These are phyloP conservation scores for Perithous albicinctus DNA, from an alignment of 2,888 invertebrate species.

Conservation along the genomic window DNA sequence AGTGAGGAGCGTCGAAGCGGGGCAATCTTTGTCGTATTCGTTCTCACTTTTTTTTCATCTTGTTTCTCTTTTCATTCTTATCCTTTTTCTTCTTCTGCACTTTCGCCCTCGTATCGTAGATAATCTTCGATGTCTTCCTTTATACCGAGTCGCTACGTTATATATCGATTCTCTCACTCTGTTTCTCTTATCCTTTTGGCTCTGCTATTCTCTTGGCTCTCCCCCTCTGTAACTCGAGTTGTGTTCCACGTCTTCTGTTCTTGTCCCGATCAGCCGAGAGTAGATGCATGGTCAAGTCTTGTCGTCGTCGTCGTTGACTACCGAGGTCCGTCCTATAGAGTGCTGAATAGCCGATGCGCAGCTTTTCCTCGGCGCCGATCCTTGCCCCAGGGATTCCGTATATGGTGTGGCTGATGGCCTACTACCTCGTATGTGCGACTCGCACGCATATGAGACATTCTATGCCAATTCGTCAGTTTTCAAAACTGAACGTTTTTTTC, in stretches of 20 bases:
- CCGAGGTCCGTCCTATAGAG: slow-evolving; percentile 3
- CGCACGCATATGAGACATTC: slow-evolving; percentile 49
- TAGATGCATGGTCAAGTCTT: slow-evolving; percentile 33
- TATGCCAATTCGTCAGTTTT: too few species aligned
- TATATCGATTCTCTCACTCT: background rate
- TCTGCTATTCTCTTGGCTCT: background rate
- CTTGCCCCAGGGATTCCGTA: slow-evolving; percentile 73
- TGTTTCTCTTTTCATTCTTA: background rate
- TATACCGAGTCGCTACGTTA: slow-evolving; percentile 4
- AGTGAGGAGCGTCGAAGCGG: slow-evolving; percentile 29
- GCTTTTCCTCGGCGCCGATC: slow-evolving; percentile 61
- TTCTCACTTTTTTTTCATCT: slow-evolving; percentile 8
- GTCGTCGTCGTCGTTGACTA: slow-evolving; percentile 28
- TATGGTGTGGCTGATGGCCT: slow-evolving; percentile 78
- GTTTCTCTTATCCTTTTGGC: slow-evolving; percentile 2
- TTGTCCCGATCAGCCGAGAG: slow-evolving; percentile 7
- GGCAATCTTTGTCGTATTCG: slow-evolving; percentile 48
- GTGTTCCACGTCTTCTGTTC: background rate
- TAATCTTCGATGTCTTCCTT: slow-evolving; percentile 44
- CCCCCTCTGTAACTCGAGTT: background rate
- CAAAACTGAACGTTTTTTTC: too few species aligned
- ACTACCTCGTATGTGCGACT: slow-evolving; percentile 70
- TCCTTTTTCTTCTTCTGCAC: slow-evolving; percentile 9
- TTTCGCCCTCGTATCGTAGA: slow-evolving; percentile 26
- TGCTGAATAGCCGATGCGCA: slow-evolving; percentile 27